These are phyloP conservation scores for Dendrocopos noguchii DNA, from an alignment of 2,113 vertebrate genomes.

Conservation along the genomic window DNA sequence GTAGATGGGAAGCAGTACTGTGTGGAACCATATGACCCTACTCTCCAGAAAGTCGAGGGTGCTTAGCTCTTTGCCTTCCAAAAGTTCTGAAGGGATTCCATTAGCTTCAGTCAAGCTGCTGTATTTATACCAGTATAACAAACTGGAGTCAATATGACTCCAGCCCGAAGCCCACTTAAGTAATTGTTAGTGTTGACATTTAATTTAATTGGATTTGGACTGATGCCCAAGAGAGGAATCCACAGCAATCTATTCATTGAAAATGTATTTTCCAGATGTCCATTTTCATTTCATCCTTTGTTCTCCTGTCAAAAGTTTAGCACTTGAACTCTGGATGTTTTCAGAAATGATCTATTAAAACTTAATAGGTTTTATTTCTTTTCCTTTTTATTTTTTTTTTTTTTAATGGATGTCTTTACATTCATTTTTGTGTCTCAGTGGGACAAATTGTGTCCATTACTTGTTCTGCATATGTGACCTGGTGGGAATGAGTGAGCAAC, in stretches of 20 bases:
- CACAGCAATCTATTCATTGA: not conserved
- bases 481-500: not conserved
- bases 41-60: not conserved
- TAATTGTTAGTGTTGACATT: not conserved
- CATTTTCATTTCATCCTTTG: not conserved
- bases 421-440: not conserved
- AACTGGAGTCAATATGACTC: not conserved
- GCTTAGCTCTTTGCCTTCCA: not conserved
- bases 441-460: not conserved
- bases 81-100: not conserved
- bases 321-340: not conserved
- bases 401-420: not conserved
- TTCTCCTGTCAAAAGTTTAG: not conserved
- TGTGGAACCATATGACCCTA: not conserved
- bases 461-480: not conserved
- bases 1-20: not conserved
- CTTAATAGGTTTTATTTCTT: not conserved
- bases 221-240: not conserved
- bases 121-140: not conserved
- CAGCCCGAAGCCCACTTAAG: not conserved
- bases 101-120: not conserved
- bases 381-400: not conserved
- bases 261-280: constrained; percentile 9
- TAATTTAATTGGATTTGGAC: constrained; percentile 25
- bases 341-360: not conserved